Base-by-base conservation (phyloP, 2,797 vertebrate species). In the Coracias cyanogaster region DNA sequence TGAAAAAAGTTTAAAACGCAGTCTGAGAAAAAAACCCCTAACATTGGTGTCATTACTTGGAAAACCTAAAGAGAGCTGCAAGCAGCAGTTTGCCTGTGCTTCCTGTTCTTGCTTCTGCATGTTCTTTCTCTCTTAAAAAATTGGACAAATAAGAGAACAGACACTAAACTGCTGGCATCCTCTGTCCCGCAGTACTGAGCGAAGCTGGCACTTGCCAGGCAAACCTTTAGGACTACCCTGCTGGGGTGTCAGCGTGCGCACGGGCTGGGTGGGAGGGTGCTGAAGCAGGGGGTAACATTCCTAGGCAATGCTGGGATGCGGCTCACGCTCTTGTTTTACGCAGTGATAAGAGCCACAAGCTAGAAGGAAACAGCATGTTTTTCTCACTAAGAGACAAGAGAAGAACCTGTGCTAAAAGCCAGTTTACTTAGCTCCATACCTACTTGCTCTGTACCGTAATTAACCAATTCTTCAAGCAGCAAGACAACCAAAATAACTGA, bases 1-100 rank as follows among this genome's bases (percentile, higher is more conserved):
- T 78, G 86, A 54, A 78, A 95, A 39, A 65, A 90, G 37, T 48
- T 78, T 33, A 77, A 89, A 93, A 35, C 52, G 73, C 65, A 88
- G 19, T 49, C 61, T 89, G 66, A 86, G 88, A 96, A 49, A 84
- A 65, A 78, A 29, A 28, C 46, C 4, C 10, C 35, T 33, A 65
- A 69, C 26, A 14, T 94, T 88, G 78, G 39, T 83, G 62, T 37
- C 57, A 31, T 77, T 80, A 78, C 84, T 51, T 77, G 84, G 87
- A 94, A 92, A 82, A 86, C 16, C 25, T 57, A 54, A 43, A 86
- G 81, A 83, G 79, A 71, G 81, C 41, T 49, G 45, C 41, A 31
- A 88, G 82, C 18, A 57, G 72, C 76, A 71, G 58, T 93, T 71
- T 81, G 73, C 64, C 76, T 62, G 67, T 55, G 52, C 65, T 90